Evolutionary conservation across 2,888 invertebrate genomes (phyloP), one percentile per base, ranked within the genome.

Genomic region (Allygus modestus): DNA sequence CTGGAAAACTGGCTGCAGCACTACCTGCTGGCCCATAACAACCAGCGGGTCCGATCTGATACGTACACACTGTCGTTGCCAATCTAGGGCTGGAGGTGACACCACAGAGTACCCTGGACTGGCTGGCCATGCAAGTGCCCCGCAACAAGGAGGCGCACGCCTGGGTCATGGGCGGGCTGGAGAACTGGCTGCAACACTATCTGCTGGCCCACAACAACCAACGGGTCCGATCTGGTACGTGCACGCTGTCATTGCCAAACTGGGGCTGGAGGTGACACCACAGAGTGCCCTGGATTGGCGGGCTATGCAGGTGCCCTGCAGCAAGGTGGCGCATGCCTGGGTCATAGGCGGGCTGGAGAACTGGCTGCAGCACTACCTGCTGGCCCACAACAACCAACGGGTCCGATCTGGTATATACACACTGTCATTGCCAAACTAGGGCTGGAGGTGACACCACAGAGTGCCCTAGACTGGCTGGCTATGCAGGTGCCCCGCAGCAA

Each of bases 201-300:
- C 92, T 98, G 85, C 93, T 98, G 85, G 96, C 95, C 9, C 96
- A 97, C 88, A 93, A 93, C 85, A 97, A 97, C 89, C 96, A 97
- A 87, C 92, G 98, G 43, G 98, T 98, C 84, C 93, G 98, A 87
- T 95, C 95, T 90, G 94, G 95, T 94, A 90, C 90, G 91, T 46
- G 37, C 7, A 11, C 4, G 7, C 37, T 7, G 37, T 7, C 37
- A n/a, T n/a, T n/a, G n/a, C n/a, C n/a, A n/a, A n/a, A n/a, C n/a
- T n/a, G n/a, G n/a, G n/a, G n/a, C n/a, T 97, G 0, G 97, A 98
- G 89, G 96, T 95, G 88, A 97, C 97, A 87, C 97, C 98, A 1
- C 97, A 97, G 90, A 96, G 97, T 11, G 97, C 97, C 75, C 92
- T 98, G 4, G 98, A 98, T 90, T 98, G 98, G 98, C 92, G 98